Evolutionary conservation across 1,140 invertebrate species (phyloP).

Genomic region (Calosoma granatense): DNA sequence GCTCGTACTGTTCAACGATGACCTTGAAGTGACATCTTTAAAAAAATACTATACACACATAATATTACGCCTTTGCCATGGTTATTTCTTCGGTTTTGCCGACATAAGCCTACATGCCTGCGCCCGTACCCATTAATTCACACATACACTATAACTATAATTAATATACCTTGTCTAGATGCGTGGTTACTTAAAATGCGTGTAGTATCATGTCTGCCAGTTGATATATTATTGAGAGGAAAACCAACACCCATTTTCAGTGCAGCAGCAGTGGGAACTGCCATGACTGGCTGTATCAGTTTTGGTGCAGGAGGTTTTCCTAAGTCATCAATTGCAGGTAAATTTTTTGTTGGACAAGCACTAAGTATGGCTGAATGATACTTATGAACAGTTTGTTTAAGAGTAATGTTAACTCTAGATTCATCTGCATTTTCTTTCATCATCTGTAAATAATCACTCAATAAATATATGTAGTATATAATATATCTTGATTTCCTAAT

Average conservation of each 20-base stretch:
- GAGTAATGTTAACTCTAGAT: constrained; percentile 29
- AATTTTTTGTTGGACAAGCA: constrained; percentile 44
- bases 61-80: too few species aligned
- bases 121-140: too few species aligned
- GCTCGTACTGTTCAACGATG: too few species aligned
- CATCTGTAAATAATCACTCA: constrained; percentile 37
- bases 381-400: constrained; percentile 43
- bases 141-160: too few species aligned
- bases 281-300: constrained; percentile 40
- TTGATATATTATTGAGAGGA: constrained; percentile 54
- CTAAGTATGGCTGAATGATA: constrained; percentile 47
- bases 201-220: constrained; percentile 40
- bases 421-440: constrained; percentile 46
- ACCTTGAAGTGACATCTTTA: too few species aligned
- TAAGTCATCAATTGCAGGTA: constrained; percentile 41
- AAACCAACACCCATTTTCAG: constrained; percentile 75
- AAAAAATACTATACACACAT: too few species aligned
- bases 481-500: too few species aligned
- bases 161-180: constrained; percentile 32
- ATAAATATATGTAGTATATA: too few species aligned
- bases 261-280: constrained; percentile 65
- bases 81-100: too few species aligned
- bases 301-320: constrained; percentile 25
- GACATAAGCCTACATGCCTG: too few species aligned
- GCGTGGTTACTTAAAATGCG: constrained; percentile 46